phyloP scores from a whole-genome alignment of 2,113 vertebrate genomes.

The Rousettus leschenaultii region DNA sequence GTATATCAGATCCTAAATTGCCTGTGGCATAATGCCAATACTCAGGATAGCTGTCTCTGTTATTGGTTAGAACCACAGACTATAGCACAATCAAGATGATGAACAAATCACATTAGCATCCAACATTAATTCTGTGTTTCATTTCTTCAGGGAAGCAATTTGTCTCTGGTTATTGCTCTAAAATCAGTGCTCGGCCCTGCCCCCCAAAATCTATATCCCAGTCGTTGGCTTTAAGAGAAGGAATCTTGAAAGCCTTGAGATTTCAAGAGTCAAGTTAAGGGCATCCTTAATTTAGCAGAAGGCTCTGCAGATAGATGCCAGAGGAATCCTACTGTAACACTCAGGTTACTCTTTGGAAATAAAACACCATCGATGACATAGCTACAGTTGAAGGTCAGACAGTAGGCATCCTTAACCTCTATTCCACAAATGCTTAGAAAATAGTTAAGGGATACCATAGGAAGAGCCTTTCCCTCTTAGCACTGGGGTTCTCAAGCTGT shows the following conservation, averaged over 20 bases:
- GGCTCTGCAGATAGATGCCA: neutral
- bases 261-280: slow-evolving; percentile 14
- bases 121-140: neutral
- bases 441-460: neutral
- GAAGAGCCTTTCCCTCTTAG: neutral
- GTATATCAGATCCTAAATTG: neutral
- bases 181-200: neutral
- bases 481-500: neutral
- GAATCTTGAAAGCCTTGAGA: slow-evolving; percentile 18
- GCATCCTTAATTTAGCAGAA: slow-evolving; percentile 46
- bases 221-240: slow-evolving; percentile 29
- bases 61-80: neutral
- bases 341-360: slow-evolving; percentile 26
- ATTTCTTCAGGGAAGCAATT: slow-evolving; percentile 7
- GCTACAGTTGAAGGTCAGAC: neutral
- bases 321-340: neutral
- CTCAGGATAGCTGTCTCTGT: neutral
- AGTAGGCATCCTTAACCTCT: neutral
- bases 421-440: neutral
- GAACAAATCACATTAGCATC: neutral
- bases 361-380: neutral
- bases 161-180: neutral
- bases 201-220: neutral
- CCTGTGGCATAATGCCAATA: neutral
- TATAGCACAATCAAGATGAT: neutral